A percentile compares a stretch with the other conserved stretches of the same genome.
Conservation (phyloP, 92 coral and sea anemone species). For the Actinostola sp. region DNA sequence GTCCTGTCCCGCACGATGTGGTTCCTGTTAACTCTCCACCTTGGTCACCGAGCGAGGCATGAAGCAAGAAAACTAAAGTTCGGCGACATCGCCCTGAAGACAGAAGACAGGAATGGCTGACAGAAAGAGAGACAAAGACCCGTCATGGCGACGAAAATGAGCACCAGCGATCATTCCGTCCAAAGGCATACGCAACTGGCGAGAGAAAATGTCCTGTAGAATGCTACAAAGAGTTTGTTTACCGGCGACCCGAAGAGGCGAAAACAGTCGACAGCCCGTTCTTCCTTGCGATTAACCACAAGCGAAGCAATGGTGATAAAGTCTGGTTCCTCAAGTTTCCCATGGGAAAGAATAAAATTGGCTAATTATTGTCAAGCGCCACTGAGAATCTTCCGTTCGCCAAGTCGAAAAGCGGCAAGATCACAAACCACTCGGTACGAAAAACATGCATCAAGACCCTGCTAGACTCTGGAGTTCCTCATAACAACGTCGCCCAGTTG, state of each 20-base stretch:
- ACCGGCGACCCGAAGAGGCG: conserved; percentile 16
- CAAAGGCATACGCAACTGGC: conserved; percentile 9
- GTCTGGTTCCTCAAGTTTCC: conserved; percentile 31
- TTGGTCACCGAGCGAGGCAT: conserved; percentile 44
- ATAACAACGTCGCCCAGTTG: conserved; percentile 34
- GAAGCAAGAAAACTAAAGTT: conserved; percentile 38
- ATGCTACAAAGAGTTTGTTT: conserved; percentile 35
- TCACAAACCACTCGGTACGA: conserved; percentile 18
- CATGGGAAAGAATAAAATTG: conserved; percentile 26
- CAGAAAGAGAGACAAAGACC: conserved; percentile 34
- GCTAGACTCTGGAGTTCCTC: conserved; percentile 10
- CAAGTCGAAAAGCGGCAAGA: conserved; percentile 6
- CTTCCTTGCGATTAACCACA: conserved; percentile 26
- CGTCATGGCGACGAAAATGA: conserved; percentile 46
- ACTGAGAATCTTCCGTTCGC: conserved; percentile 2
- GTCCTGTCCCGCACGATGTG: conserved; percentile 50
- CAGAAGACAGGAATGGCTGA: conserved; percentile 38
- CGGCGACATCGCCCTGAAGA: conserved; percentile 32
- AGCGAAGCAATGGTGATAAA: not conserved
- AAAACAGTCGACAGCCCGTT: conserved; percentile 23
- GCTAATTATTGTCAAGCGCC: conserved; percentile 7
- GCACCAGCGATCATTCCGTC: conserved; percentile 12
- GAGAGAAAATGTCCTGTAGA: conserved; percentile 34
- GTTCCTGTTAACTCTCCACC: conserved; percentile 35
- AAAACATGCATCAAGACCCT: conserved; percentile 34